Base-by-base conservation (phyloP, 2,888 invertebrate species). In the Synergus itoensis region DNA sequence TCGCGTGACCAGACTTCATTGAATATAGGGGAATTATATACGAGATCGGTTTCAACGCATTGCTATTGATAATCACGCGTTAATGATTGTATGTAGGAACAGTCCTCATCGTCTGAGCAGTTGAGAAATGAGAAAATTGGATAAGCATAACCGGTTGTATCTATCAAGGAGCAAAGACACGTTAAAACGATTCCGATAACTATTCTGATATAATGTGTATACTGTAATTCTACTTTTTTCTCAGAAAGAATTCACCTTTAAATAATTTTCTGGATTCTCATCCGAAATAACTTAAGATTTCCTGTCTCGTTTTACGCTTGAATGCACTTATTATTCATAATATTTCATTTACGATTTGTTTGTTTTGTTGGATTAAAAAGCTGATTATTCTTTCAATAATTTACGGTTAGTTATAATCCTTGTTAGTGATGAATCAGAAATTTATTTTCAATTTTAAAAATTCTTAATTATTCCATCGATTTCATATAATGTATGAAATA, bases 61-160 rank as follows among this genome's bases (percentile, higher is more conserved):
- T 53, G 16, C 69, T 69, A 69, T 48, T 69, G 69, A 69, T 69
- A 69, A 69, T 69, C 48, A 69, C 14, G 69, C 69, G 69, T 69
- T 69, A 69, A 69, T 69, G 43, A 69, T 69, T 69, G 45, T 48
- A 69, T 9, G n/a, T 48, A 69, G 48, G 11, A 69, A 69, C 28
- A 48, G 48, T 69, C 48, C n/a, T 69, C 48, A 53, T 69, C 69
- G 36, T 69, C 69, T 69, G 48, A 69, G 28, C 28, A 36, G 45
- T 45, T 45, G 18, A 18, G 67, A 45, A 48, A 69, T 28, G 16
- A 7, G 36, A 53, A 36, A 48, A 69, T 28, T 28, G 69, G n/a
- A 69, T 53, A 69, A 69, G 48, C 28, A 69, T 48, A 69, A 69
- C 69, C 69, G 69, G 69, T 69, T 69, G 36, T 69, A 53, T 65